Evolutionary conservation across 2,888 invertebrate genomes (phyloP).

Genomic region (Lithophane leautieri): DNA sequence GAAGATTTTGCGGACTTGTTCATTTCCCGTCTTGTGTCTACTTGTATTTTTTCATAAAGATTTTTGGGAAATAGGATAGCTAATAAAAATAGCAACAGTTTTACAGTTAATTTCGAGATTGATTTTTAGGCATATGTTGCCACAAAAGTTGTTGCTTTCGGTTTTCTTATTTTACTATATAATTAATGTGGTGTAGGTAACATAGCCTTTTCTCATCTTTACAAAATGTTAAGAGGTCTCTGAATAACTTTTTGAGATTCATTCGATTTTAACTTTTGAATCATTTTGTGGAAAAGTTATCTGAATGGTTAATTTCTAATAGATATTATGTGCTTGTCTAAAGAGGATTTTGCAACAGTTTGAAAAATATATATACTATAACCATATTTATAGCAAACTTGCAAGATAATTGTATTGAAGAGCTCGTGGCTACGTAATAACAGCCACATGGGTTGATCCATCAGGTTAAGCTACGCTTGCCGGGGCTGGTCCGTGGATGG

Average conservation of each 20-base stretch:
- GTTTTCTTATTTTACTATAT: not conserved
- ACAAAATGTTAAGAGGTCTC: not conserved
- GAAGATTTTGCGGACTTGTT: slow-evolving; percentile 6
- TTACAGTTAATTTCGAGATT: not conserved
- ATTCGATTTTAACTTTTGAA: not conserved
- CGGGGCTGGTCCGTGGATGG: too few relatives aligned
- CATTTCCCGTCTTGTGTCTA: not conserved
- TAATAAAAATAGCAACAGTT: not conserved
- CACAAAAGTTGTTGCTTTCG: not conserved
- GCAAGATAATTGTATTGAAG: too few relatives aligned
- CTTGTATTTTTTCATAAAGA: not conserved
- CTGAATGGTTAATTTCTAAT: too few relatives aligned
- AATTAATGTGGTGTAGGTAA: not conserved
- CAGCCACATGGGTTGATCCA: too few relatives aligned
- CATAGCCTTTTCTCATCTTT: not conserved
- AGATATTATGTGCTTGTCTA: too few relatives aligned
- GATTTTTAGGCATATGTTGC: too few relatives aligned
- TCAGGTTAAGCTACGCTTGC: too few relatives aligned
- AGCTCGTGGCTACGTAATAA: too few relatives aligned
- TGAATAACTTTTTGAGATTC: not conserved
- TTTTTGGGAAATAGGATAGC: not conserved
- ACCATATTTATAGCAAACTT: too few relatives aligned
- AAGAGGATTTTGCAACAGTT: not conserved
- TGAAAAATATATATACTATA: too few relatives aligned
- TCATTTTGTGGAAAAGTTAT: not conserved